Evolutionary conservation across 2,113 vertebrate genomes (phyloP).

Genomic region (Emydocephalus ijimae): DNA sequence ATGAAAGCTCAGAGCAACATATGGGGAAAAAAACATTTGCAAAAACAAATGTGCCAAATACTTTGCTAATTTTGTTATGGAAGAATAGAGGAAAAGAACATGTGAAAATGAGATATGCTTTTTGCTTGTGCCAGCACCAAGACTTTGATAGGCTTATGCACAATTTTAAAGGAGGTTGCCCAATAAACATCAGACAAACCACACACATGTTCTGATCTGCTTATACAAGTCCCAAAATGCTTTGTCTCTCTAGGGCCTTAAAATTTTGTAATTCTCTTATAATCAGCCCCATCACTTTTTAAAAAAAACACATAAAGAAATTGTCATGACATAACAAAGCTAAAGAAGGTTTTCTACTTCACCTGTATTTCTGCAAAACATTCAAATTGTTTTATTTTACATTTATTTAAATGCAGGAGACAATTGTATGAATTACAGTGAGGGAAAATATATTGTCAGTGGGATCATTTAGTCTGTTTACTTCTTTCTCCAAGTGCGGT

Average conservation of each 20-base stretch:
- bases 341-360: neutral
- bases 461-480: neutral
- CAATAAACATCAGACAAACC: constrained; percentile 4
- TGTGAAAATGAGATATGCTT: neutral
- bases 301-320: neutral
- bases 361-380: neutral
- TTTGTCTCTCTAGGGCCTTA: neutral
- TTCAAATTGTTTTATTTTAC: neutral
- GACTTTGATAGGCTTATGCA: neutral
- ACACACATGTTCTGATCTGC: neutral
- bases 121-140: neutral
- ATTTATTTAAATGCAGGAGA: neutral
- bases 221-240: neutral
- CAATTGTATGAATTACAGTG: neutral
- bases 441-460: neutral
- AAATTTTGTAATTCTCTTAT: neutral
- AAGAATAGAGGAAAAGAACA: neutral
- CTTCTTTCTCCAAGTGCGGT: neutral
- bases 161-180: neutral
- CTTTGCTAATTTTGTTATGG: constrained; percentile 7
- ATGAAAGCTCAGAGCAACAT: constrained; percentile 12
- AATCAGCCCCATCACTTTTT: neutral
- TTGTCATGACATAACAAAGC: neutral
- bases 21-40: constrained; percentile 12
- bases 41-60: constrained; percentile 11